phyloP scores from a whole-genome alignment of 2,797 vertebrate genomes.

The Sibirionetta formosa region DNA sequence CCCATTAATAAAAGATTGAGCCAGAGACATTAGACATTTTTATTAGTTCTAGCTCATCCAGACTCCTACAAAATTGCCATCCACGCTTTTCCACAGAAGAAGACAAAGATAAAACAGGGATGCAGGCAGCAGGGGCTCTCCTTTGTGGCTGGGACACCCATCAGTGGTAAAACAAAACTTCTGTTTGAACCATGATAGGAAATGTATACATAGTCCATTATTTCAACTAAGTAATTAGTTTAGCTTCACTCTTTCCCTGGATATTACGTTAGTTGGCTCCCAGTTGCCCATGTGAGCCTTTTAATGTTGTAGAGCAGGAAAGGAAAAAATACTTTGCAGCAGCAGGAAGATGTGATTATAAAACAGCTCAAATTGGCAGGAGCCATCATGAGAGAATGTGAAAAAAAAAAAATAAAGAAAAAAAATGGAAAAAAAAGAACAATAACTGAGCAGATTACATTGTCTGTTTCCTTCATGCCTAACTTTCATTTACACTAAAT shows the following conservation, averaged over 20 bases:
- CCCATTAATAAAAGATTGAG: background rate
- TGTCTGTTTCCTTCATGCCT: background rate
- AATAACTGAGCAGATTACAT: background rate
- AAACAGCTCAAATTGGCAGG: background rate
- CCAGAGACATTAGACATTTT: background rate
- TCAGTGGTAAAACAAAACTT: background rate
- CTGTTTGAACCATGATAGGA: background rate
- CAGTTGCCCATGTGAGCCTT: background rate
- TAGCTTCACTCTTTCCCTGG: background rate
- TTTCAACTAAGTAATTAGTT: background rate
- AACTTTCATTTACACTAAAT: background rate
- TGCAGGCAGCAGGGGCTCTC: fast-evolving
- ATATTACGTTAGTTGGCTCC: background rate
- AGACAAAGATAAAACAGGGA: background rate
- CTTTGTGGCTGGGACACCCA: background rate
- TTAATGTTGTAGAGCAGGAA: background rate
- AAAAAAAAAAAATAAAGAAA: background rate
- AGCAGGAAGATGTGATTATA: background rate
- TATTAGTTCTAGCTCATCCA: background rate
- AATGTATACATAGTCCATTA: background rate
- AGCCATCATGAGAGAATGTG: background rate
- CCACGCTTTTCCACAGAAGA: background rate
- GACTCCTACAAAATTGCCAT: background rate
- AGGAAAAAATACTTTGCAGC: background rate
- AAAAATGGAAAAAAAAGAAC: background rate